Conservation (phyloP, 2,888 invertebrate genomes). For the Sericinus montela region DNA sequence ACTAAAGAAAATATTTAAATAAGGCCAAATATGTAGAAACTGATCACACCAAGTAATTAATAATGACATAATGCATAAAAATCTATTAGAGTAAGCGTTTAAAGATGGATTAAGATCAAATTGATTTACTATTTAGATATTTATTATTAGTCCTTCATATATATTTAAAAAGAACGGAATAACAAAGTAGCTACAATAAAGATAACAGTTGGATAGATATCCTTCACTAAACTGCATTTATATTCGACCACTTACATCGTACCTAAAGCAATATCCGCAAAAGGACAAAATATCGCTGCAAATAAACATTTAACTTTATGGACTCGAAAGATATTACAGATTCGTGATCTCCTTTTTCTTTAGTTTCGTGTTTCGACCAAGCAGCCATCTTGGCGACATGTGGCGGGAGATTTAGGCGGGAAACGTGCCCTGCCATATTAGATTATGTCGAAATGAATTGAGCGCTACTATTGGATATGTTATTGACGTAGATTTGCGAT, state of each 20-base stretch:
- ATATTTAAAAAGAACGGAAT: too few species aligned
- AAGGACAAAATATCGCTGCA: constrained; percentile 78
- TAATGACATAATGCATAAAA: too few species aligned
- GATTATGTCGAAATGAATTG: constrained; percentile 79
- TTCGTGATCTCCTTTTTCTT: constrained; percentile 79
- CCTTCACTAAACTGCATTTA: constrained; percentile 18
- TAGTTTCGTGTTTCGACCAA: constrained; percentile 69
- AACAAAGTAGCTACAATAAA: neutral
- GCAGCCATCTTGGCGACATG: constrained; percentile 79
- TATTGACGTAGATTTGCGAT: constrained; percentile 80
- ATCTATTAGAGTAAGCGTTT: too few species aligned
- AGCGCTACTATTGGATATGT: constrained; percentile 77
- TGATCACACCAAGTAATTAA: too few species aligned
- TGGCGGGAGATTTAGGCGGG: constrained; percentile 78
- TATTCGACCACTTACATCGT: constrained; percentile 41
- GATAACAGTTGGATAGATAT: constrained; percentile 1
- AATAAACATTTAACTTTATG: constrained; percentile 79
- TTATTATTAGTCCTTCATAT: too few species aligned
- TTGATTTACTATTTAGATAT: too few species aligned
- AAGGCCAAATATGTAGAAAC: too few species aligned
- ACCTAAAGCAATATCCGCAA: constrained; percentile 73
- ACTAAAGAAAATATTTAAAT: too few species aligned
- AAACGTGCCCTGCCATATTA: constrained; percentile 77
- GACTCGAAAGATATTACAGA: constrained; percentile 79
- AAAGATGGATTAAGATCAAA: too few species aligned